Evolutionary conservation across 2,888 invertebrate genomes (phyloP).

Genomic region (Rhodophaea formosa): DNA sequence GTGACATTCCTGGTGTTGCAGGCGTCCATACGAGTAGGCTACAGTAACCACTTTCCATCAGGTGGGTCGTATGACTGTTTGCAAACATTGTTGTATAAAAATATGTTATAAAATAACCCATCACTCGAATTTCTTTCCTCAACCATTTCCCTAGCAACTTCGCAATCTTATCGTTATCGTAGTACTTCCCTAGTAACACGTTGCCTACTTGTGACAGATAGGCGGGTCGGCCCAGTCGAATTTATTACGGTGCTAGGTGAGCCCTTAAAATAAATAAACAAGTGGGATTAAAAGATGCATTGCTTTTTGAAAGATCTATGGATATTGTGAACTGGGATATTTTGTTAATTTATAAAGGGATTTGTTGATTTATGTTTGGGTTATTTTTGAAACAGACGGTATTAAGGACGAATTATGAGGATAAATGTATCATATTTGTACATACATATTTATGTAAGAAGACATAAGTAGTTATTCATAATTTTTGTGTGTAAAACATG

Average conservation of each 20-base stretch:
- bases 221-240: not conserved
- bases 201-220: conserved; percentile 14
- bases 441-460: too few relatives aligned
- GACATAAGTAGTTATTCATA: too few relatives aligned
- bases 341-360: not conserved
- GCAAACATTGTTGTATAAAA: too few relatives aligned
- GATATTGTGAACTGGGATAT: not conserved
- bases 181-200: not conserved
- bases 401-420: too few relatives aligned
- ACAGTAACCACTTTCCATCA: too few relatives aligned
- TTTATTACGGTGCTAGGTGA: conserved; percentile 15
- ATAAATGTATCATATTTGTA: too few relatives aligned
- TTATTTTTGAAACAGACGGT: too few relatives aligned
- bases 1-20: too few relatives aligned
- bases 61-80: too few relatives aligned
- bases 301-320: conserved; percentile 8
- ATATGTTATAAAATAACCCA: not conserved
- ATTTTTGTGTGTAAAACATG: too few relatives aligned
- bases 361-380: too few relatives aligned
- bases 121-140: not conserved
- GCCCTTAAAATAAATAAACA: conserved; percentile 19
- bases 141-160: not conserved
- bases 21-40: too few relatives aligned
- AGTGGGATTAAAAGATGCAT: conserved; percentile 16
- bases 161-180: not conserved